phyloP scores from a whole-genome alignment of 2,797 vertebrate genomes.

The Fundulus diaphanus region DNA sequence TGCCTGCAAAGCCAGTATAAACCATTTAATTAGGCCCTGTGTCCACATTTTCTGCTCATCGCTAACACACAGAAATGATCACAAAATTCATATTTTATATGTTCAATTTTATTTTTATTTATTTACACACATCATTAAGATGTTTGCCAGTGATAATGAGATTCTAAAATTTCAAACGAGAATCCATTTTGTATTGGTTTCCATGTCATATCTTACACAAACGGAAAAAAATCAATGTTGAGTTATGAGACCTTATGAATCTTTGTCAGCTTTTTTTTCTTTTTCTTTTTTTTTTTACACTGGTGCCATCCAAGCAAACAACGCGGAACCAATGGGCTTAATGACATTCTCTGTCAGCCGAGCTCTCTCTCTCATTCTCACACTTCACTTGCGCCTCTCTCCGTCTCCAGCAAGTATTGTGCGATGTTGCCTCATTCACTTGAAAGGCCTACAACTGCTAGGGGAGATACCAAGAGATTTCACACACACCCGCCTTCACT shows the following conservation, averaged over 20 bases:
- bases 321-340: conserved; percentile 43
- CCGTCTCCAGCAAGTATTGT: conserved; percentile 75
- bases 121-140: conserved; percentile 4
- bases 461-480: conserved; percentile 77
- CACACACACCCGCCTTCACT: conserved; percentile 46
- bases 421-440: conserved; percentile 81
- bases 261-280: not conserved
- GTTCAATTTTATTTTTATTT: not conserved
- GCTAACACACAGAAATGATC: not conserved
- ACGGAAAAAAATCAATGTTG: not conserved
- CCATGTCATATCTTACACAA: conserved; percentile 5
- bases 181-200: conserved; percentile 1
- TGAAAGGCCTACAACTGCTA: conserved; percentile 76
- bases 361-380: conserved; percentile 64
- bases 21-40: not conserved
- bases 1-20: not conserved
- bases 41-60: not conserved
- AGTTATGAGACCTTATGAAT: not conserved
- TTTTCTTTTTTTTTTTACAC: conserved; percentile 1
- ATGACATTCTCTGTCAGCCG: conserved; percentile 59
- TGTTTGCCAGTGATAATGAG: not conserved
- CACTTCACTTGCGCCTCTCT: conserved; percentile 68
- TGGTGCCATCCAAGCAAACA: conserved; percentile 31
- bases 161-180: not conserved
- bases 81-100: not conserved